Evolutionary conservation across 1,140 invertebrate species (phyloP).

Genomic region (Drosophila ercepeae): DNA sequence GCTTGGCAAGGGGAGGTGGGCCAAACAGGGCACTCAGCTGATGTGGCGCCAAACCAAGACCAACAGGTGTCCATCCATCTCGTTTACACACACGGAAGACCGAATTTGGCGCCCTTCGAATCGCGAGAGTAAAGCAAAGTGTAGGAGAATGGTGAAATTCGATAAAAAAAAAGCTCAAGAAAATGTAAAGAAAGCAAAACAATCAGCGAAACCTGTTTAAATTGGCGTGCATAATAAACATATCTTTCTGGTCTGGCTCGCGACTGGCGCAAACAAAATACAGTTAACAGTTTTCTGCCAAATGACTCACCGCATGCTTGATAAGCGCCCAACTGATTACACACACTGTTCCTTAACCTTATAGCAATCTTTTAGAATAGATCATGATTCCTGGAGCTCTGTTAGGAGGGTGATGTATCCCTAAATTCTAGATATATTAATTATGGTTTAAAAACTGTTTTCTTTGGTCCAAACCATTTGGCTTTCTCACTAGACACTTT

Average conservation of each 20-base stretch:
- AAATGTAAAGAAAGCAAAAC: slow-evolving; percentile 14
- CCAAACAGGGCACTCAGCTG: slow-evolving; percentile 10
- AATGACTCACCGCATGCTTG: slow-evolving; percentile 70
- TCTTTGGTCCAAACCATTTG: background rate
- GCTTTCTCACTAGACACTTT: background rate
- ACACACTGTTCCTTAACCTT: slow-evolving; percentile 23
- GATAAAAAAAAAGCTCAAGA: slow-evolving; percentile 24
- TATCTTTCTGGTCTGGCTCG: slow-evolving; percentile 17
- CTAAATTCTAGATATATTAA: background rate
- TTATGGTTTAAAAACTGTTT: background rate
- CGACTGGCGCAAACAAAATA: slow-evolving; percentile 33
- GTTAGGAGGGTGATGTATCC: background rate
- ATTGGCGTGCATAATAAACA: slow-evolving; percentile 29
- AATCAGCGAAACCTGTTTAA: slow-evolving; percentile 18
- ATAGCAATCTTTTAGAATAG: background rate
- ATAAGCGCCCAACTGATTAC: slow-evolving; percentile 55
- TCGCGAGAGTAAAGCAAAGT: slow-evolving; percentile 27
- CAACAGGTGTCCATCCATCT: slow-evolving; percentile 44
- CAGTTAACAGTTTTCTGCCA: slow-evolving; percentile 43
- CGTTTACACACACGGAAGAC: background rate
- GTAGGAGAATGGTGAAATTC: slow-evolving; percentile 72
- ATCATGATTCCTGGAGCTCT: slow-evolving; percentile 7
- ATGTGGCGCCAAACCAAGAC: slow-evolving; percentile 15
- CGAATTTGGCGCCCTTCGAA: slow-evolving; percentile 30
- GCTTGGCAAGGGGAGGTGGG: background rate